phyloP scores from a whole-genome alignment of 2,888 invertebrate genomes.

The Tuta absoluta region DNA sequence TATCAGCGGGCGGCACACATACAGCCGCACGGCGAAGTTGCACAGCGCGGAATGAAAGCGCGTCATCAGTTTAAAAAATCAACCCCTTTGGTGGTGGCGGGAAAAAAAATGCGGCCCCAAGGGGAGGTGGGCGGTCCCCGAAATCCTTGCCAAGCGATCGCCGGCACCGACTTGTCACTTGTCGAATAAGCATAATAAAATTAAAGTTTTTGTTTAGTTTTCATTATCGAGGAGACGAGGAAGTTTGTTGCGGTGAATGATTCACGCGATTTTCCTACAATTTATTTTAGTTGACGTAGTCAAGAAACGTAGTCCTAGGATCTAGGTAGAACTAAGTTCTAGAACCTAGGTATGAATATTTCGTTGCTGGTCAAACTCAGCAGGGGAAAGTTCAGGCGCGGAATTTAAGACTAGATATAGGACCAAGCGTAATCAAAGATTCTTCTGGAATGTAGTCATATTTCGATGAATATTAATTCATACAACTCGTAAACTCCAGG shows the following conservation, averaged over 20 bases:
- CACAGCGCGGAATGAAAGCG: slow-evolving; percentile 82
- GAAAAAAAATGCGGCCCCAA: slow-evolving; percentile 73
- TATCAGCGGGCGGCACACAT: slow-evolving; percentile 73
- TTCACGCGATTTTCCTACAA: slow-evolving; percentile 11
- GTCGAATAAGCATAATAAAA: slow-evolving; percentile 78
- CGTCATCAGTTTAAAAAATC: slow-evolving; percentile 83
- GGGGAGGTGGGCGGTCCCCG: slow-evolving; percentile 71
- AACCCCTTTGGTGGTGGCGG: slow-evolving; percentile 79
- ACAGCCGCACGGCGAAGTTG: slow-evolving; percentile 80
- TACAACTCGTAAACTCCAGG: no score
- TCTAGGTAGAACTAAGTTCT: background rate
- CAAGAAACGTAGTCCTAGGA: background rate
- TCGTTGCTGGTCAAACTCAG: background rate
- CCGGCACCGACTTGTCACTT: slow-evolving; percentile 78
- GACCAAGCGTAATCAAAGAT: no score
- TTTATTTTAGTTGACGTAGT: background rate
- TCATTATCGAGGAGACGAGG: slow-evolving; percentile 39
- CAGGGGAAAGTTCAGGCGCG: no score
- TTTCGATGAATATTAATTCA: no score
- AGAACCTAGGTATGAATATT: background rate
- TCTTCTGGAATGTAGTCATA: no score
- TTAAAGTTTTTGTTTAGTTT: slow-evolving; percentile 74
- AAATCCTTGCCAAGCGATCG: slow-evolving; percentile 80
- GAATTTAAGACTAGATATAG: no score
- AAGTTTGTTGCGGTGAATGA: slow-evolving; percentile 44